Conservation (phyloP, 2,797 vertebrate genomes). For the Propithecus perrieri region DNA sequence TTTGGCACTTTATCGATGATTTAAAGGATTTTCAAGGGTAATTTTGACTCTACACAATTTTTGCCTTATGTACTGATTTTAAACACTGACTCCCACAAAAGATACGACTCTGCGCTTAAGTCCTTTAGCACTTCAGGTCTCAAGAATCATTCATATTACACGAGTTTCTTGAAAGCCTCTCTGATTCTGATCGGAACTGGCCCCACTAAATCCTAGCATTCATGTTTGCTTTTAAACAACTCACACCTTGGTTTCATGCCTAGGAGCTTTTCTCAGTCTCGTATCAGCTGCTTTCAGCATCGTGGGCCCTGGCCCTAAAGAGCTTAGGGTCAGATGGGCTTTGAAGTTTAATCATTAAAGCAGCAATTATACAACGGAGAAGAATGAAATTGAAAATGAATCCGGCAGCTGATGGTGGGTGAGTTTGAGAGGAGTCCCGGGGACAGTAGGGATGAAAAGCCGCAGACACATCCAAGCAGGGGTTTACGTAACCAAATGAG, state of each 20-base stretch:
- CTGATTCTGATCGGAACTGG: neutral
- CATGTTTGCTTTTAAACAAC: conserved; percentile 26
- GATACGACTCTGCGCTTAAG: neutral
- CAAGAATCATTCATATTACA: conserved; percentile 13
- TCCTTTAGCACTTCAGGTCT: neutral
- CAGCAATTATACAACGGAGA: conserved; percentile 46
- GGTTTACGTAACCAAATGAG: neutral
- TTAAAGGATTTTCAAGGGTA: neutral
- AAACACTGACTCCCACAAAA: conserved; percentile 22
- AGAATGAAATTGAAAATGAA: conserved; percentile 46
- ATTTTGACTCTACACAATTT: conserved; percentile 7
- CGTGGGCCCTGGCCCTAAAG: neutral
- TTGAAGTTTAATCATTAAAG: conserved; percentile 72
- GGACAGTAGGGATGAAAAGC: neutral
- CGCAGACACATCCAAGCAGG: neutral
- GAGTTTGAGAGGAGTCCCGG: neutral
- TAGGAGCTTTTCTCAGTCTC: neutral
- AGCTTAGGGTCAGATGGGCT: conserved; percentile 30
- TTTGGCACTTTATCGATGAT: neutral
- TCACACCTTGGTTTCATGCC: neutral
- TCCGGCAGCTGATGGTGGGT: neutral
- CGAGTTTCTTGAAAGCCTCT: conserved; percentile 40
- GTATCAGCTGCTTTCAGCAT: neutral
- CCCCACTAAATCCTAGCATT: neutral
- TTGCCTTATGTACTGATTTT: neutral